Evolutionary conservation across 2,888 invertebrate species (phyloP), one percentile per base, ranked within the genome.

Genomic region (Calephelis perditalis): DNA sequence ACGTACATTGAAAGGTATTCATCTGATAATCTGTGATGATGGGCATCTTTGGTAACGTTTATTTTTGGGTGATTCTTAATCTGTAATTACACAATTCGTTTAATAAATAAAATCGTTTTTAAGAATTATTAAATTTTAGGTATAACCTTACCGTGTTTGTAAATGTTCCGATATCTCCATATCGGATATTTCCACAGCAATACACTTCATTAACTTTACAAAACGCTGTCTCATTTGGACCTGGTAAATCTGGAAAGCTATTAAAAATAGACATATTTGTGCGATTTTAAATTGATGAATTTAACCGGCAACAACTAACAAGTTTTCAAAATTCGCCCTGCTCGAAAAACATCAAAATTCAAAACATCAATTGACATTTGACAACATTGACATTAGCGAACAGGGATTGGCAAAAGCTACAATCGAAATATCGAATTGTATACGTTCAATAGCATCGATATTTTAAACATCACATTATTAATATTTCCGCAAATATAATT

Each of bases 61-160:
- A 96, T 93, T 67, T 92, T 91, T 0, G 96, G 96, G 82, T 95
- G 94, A 56, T 89, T 90, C 60, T 93, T 92, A 0, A 93, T 86
- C 93, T 94, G 75, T 5, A 65, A 87, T 86, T 1, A 40, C 15
- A 10, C 36, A 43, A 47, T 15, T 45, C 10, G 1, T 8, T 7
- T 8, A 26, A n/a, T 11, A 57, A 26, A 7, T 43, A 35, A 8
- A 35, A 15, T 26, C 15, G 26, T 26, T 49, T 56, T 45, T 61
- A 56, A 56, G 62, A 58, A 57, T 57, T 56, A 54, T 40, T 11
- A 11, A 5, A 55, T 58, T 54, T n/a, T 49, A 46, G 60, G 26
- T 49, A 60, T 86, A 84, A 84, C 84, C 91, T 91, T 91, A 93
- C 93, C 71, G 92, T 73, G 70, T 91, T 91, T 1, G 93, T 93